Base-by-base conservation (phyloP, 1,140 invertebrate genomes). In the Drepana arcuata region DNA sequence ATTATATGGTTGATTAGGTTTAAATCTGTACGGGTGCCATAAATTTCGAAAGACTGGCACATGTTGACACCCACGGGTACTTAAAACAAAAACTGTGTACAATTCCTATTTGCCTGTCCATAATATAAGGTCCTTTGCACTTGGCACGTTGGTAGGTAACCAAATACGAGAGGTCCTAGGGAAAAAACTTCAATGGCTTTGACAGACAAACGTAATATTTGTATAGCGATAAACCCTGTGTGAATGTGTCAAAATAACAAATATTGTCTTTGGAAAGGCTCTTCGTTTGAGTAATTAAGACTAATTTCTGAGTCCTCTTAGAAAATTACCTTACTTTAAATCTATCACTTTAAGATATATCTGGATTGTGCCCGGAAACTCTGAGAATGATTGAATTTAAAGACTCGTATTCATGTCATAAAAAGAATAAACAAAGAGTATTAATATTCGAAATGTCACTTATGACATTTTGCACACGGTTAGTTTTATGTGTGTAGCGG, bases 211-310 rank as follows among this genome's bases (percentile, higher is more conserved):
- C 73, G 65, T 55, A 38, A 81, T 77, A 65, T 81, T 77, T 78
- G 65, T n/a, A 63, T 63, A 68, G 57, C 45, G 77, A 81, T 81
- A 79, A 78, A 77, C 60, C 57, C 48, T 79, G 72, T 78, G 72
- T 81, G 74, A 81, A 81, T 79, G 73, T 78, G 74, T 75, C 74
- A 81, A 81, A 81, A 81, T 64, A 70, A 68, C 70, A 75, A 79
- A 79, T 79, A 77, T 75, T 79, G 62, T 71, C 64, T 66, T 55
- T 70, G 46, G 50, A 46, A 36, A 54, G 47, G 52, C 46, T 39
- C 42, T 60, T 53, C 59, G 44, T 58, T 53, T 48, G 50, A 48
- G 51, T 59, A 64, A 72, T 72, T 69, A 72, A 64, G 48, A 18
- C 18, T 34, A 34, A 34, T 52, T 43, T 25, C 37, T 36, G 18